These are phyloP conservation scores for Chloebia gouldiae DNA, from an alignment of 2,113 vertebrate genomes.

Conservation along the genomic window DNA sequence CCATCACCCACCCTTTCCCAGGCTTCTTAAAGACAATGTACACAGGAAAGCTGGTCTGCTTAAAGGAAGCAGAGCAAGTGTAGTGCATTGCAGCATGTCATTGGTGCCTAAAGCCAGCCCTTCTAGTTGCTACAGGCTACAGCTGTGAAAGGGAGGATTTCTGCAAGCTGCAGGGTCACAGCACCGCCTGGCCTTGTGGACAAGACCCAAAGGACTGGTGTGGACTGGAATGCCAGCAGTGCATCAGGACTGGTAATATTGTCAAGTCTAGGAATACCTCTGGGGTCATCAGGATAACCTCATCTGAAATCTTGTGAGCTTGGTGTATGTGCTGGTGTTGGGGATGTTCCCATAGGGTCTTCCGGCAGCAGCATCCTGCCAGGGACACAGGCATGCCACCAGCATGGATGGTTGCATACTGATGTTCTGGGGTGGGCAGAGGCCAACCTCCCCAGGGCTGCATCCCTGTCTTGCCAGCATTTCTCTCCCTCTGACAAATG, in stretches of 20 bases:
- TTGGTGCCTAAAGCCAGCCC: not conserved
- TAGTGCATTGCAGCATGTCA: accelerated
- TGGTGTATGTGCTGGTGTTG: not conserved
- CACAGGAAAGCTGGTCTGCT: not conserved
- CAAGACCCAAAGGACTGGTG: accelerated
- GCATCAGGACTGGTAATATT: not conserved
- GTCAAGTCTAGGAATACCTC: not conserved
- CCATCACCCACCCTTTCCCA: not conserved
- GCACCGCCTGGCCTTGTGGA: not conserved
- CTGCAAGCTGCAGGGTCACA: not conserved
- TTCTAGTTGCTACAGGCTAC: not conserved
- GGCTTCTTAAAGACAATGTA: not conserved
- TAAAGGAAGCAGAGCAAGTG: not conserved
- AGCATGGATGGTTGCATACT: accelerated
- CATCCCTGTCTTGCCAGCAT: not conserved
- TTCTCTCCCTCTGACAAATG: not conserved
- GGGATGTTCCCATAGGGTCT: not conserved
- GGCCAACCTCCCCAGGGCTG: accelerated
- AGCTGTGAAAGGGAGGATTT: not conserved
- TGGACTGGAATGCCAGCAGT: not conserved
- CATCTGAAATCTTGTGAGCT: not conserved
- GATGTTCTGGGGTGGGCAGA: not conserved
- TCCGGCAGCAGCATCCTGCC: not conserved
- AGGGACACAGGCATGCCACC: not conserved
- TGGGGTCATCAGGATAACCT: not conserved